phyloP scores from a whole-genome alignment of 2,888 invertebrate genomes.

The Pocota personata region DNA sequence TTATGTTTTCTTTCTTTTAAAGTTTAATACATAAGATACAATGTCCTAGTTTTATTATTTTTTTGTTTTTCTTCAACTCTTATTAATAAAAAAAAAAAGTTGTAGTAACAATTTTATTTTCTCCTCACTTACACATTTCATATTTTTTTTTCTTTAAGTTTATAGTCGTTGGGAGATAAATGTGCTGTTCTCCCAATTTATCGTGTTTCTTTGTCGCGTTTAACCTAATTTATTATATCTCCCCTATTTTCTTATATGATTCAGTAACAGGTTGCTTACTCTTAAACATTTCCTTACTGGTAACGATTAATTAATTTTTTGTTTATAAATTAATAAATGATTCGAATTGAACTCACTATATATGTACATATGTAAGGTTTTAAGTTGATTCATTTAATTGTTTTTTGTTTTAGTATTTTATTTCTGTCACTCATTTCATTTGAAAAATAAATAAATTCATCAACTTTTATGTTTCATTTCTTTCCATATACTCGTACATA shows the following conservation, averaged over 20 bases:
- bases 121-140: constrained; percentile 16
- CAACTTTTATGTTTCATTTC: constrained; percentile 29
- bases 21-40: constrained; percentile 61
- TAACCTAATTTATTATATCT: constrained; percentile 53
- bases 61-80: constrained; percentile 50
- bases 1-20: constrained; percentile 45
- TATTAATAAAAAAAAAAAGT: constrained; percentile 59
- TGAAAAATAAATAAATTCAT: constrained; percentile 66
- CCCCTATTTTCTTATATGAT: constrained; percentile 48
- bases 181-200: constrained; percentile 15
- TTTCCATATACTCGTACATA: constrained; percentile 32
- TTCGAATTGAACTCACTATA: constrained; percentile 66
- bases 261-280: constrained; percentile 46
- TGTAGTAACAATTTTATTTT: constrained; percentile 61
- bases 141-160: constrained; percentile 20
- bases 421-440: constrained; percentile 50
- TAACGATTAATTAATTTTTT: constrained; percentile 46
- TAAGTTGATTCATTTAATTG: constrained; percentile 47
- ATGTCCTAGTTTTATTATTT: constrained; percentile 52
- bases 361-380: constrained; percentile 62
- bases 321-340: constrained; percentile 56
- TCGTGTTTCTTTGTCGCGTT: neutral
- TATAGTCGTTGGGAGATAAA: constrained; percentile 58
- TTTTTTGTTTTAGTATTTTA: constrained; percentile 16
- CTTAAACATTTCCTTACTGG: constrained; percentile 47